phyloP scores from a whole-genome alignment of 2,888 invertebrate species.

The Helicoverpa assulta region DNA sequence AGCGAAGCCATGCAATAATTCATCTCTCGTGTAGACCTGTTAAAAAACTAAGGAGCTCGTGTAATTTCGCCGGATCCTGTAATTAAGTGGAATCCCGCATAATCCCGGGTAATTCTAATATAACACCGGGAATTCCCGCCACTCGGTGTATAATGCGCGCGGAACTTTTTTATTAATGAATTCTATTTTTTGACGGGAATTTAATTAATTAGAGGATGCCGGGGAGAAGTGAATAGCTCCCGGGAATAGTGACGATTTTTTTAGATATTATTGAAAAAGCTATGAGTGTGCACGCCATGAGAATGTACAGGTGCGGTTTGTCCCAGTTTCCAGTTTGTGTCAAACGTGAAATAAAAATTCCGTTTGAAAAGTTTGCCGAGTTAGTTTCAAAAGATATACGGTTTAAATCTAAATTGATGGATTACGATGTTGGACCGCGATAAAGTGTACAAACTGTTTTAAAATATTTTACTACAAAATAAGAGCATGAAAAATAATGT shows the following conservation, averaged over 20 bases:
- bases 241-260: slow-evolving; percentile 45
- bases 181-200: slow-evolving; percentile 79
- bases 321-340: slow-evolving; percentile 16
- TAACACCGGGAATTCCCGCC: slow-evolving; percentile 72
- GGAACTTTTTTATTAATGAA: slow-evolving; percentile 78
- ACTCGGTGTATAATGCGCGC: slow-evolving; percentile 61
- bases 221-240: slow-evolving; percentile 52
- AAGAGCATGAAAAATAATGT: slow-evolving; percentile 12
- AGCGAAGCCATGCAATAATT: slow-evolving; percentile 53
- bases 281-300: slow-evolving; percentile 37
- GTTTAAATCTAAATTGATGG: slow-evolving; percentile 34
- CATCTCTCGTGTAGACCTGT: slow-evolving; percentile 48
- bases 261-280: slow-evolving; percentile 44
- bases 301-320: slow-evolving; percentile 34
- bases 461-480: slow-evolving; percentile 25
- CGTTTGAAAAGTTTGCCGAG: slow-evolving; percentile 20
- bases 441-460: slow-evolving; percentile 17
- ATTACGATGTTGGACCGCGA: slow-evolving; percentile 23
- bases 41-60: slow-evolving; percentile 66
- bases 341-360: slow-evolving; percentile 26
- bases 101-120: slow-evolving; percentile 82
- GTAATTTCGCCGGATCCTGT: slow-evolving; percentile 72
- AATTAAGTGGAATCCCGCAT: slow-evolving; percentile 80
- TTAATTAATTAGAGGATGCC: slow-evolving; percentile 75
- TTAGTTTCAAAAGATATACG: slow-evolving; percentile 17